Conservation (phyloP, 2,888 invertebrate species). For the Perizoma flavofasciatum region DNA sequence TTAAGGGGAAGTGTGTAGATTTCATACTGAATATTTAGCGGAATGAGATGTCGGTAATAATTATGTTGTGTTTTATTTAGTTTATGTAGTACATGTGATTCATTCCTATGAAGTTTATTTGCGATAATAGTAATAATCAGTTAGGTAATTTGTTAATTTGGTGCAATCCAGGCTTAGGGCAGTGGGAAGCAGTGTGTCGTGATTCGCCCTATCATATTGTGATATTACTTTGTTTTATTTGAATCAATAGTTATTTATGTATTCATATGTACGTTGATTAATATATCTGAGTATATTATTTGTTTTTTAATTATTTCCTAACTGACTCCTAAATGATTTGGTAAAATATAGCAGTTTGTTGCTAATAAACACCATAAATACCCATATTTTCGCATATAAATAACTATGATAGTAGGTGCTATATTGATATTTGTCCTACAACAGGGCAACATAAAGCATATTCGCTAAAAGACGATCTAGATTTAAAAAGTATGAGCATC, state of each 20-base stretch:
- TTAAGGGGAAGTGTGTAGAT: slow-evolving; percentile 15
- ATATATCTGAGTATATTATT: slow-evolving; percentile 28
- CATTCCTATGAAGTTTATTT: slow-evolving; percentile 28
- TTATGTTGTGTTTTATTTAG: slow-evolving; percentile 21
- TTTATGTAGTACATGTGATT: slow-evolving; percentile 22
- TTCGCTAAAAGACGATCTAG: no score
- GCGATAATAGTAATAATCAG: slow-evolving; percentile 16
- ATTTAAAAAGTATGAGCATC: no score
- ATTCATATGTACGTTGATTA: slow-evolving; percentile 29
- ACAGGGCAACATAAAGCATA: no score
- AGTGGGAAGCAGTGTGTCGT: slow-evolving; percentile 12
- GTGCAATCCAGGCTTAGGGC: slow-evolving; percentile 31
- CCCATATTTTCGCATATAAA: no score
- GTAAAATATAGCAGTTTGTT: no score
- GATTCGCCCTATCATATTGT: slow-evolving; percentile 31
- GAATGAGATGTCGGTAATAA: slow-evolving; percentile 12
- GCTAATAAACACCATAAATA: no score
- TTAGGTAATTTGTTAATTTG: slow-evolving; percentile 28
- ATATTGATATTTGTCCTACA: no score
- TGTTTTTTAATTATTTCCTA: slow-evolving; percentile 10
- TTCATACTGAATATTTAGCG: slow-evolving; percentile 19
- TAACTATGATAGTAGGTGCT: no score
- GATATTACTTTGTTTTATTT: slow-evolving; percentile 35
- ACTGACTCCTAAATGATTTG: neutral
- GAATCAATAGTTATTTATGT: slow-evolving; percentile 30